Base-by-base conservation (phyloP, 2,113 vertebrate genomes). In the human (Homo sapiens) region DNA sequence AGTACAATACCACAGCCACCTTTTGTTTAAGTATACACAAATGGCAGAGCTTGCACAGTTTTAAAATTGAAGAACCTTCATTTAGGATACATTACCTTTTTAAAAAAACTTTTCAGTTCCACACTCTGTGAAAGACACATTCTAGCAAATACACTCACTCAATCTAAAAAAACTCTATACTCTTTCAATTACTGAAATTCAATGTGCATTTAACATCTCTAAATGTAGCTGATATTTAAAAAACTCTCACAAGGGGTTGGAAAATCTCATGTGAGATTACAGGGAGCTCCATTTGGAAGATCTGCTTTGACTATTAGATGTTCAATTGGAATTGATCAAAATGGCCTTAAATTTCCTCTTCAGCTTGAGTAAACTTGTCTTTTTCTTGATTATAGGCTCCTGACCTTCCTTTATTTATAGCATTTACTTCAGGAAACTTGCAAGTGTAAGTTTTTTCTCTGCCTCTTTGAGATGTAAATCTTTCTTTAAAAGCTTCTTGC, bases 11-110 rank as follows among this genome's bases (percentile, higher is more conserved):
- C 22, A 89, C 1, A 64, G n/a, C 5, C 17, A 92, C 25, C 20
- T 95, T n/a, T 96, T 93, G 84, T 57, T 27, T 38, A 92, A 95
- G 18, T 50, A 75, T 95, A 96, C 95, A 90, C 50, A 93, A 86
- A 84, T 91, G 12, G 68, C 66, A 83, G 18, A n/a, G 5, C 12
- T 86, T 81, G 0, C 12, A 52, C 35, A 68, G 6, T 78, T 90
- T 94, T 61, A 82, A 78, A 93, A 93, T 59, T 9, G 17, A 93
- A 89, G 23, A 48, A n/a, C 1, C 13, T 94, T 88, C 11, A n/a
- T 84, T 4, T 35, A 32, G 1, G 2, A 48, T 72, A 70, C 75
- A 64, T 68, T 30, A 40, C n/a, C 11, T 70, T 20, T 93, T 59
- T 43, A 14, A 64, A 14, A 64, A 64, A 57, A 70, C 13, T 32